Evolutionary conservation across 2,888 invertebrate species (phyloP), one percentile per base, ranked within the genome.

Genomic region (Serrognathus titanus): DNA sequence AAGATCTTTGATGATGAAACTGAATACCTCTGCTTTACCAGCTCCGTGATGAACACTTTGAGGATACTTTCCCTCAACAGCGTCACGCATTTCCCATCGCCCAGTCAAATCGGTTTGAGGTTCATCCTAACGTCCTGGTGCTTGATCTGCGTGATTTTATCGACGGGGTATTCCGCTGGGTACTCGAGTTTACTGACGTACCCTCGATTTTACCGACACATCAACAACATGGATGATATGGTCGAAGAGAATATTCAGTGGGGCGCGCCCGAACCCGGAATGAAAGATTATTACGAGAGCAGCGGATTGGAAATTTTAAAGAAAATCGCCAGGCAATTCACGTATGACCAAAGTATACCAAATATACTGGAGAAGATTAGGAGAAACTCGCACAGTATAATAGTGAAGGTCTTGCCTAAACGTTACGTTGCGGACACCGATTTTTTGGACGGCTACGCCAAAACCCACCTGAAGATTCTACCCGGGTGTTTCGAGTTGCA

Each of bases 121-220:
- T 11, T 62, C n/a, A 50, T 63, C 9, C 36, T 66, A 7, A 43
- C 57, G 10, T 57, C 40, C 39, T 56, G 60, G 45, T 53, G 57
- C n/a, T 41, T 58, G 24, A 60, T 59, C 43, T 55, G 58, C 37
- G 48, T 61, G 12, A 8, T 68, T n/a, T 43, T 63, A 20, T 57
- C 59, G 24, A 61, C 61, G 2, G 61, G 60, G 37, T 67, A 66
- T 36, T 60, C 61, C 12, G 66, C 67, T 2, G 65, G 64, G 7
- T 49, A 67, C 35, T 63, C 67, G 7, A 64, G 58, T 31, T 57
- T 56, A 13, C 41, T 66, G 9, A 61, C 60, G 39, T 63, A 62
- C 53, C 66, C 66, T 4, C 56, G 62, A 51, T 66, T 59, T 51
- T 58, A 60, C 3, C 57, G 53, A 41, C 38, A 60, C 37, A 60